These are phyloP conservation scores for Drosophila cyrtoloma DNA, from an alignment of 2,888 invertebrate genomes.

Conservation along the genomic window DNA sequence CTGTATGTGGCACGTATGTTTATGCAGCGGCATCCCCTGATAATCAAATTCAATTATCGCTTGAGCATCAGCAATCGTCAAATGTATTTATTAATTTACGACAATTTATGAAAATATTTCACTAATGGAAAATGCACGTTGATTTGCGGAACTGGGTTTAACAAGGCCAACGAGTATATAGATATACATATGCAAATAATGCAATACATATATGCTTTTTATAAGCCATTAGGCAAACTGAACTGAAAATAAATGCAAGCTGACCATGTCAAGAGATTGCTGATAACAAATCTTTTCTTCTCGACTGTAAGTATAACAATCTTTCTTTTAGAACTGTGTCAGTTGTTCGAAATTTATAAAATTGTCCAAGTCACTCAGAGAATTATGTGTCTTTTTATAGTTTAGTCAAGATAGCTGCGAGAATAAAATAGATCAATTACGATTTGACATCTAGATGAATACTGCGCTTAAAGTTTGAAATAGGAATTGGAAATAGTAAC, in stretches of 20 bases:
- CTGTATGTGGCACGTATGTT: conserved; percentile 8
- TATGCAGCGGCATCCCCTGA: conserved; percentile 31
- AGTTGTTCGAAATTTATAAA: background rate
- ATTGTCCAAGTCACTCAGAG: background rate
- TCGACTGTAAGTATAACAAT: too few species aligned
- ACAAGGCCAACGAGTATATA: background rate
- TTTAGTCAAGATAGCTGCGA: background rate
- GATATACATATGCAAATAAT: background rate
- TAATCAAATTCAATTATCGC: conserved; percentile 57
- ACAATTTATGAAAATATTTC: conserved; percentile 34
- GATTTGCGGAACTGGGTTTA: conserved; percentile 6
- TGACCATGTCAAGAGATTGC: background rate
- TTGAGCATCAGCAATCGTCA: conserved; percentile 21
- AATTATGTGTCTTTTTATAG: background rate
- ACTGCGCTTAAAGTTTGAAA: background rate
- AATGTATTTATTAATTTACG: conserved; percentile 45
- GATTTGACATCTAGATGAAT: background rate
- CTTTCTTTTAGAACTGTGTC: too few species aligned
- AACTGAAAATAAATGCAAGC: too few species aligned
- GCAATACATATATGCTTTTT: background rate
- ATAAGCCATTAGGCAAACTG: background rate
- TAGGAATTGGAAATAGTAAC: background rate
- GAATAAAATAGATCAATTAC: too few species aligned
- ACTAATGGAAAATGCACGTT: conserved; percentile 5
- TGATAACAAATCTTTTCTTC: background rate